Conservation (phyloP, 2,888 invertebrate species). For the Neoscelio sp. region DNA sequence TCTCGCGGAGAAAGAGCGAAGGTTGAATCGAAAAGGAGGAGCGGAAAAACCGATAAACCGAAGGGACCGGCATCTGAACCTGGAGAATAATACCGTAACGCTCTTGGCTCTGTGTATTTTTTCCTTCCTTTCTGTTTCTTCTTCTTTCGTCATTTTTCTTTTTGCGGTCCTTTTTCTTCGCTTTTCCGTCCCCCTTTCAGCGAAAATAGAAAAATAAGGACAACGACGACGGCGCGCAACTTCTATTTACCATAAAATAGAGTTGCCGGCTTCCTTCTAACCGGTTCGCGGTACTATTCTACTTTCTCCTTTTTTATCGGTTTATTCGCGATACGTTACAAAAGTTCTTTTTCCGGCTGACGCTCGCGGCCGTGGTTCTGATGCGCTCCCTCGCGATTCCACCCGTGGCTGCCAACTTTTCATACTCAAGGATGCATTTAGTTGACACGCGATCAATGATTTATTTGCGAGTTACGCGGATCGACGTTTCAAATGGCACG, state of each 20-base stretch:
- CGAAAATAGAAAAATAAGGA: slow-evolving; percentile 21
- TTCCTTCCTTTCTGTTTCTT: slow-evolving; percentile 13
- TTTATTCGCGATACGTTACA: slow-evolving; percentile 69
- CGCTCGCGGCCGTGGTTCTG: slow-evolving; percentile 32
- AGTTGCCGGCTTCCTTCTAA: slow-evolving; percentile 48
- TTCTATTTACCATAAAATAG: slow-evolving; percentile 66
- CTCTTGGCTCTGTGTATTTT: slow-evolving; percentile 20
- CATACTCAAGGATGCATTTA: slow-evolving; percentile 33
- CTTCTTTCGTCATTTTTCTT: slow-evolving; percentile 22
- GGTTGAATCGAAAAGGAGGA: slow-evolving; percentile 29
- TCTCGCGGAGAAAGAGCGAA: slow-evolving; percentile 46
- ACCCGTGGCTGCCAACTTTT: too few relatives aligned
- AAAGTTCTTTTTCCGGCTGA: slow-evolving; percentile 65
- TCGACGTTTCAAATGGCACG: slow-evolving; percentile 22
- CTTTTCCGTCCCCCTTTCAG: slow-evolving; percentile 1
- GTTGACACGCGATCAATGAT: slow-evolving; percentile 33
- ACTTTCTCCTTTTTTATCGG: slow-evolving; percentile 70
- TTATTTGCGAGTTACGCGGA: slow-evolving; percentile 24
- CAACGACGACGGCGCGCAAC: slow-evolving; percentile 34
- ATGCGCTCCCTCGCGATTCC: background rate
- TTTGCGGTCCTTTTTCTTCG: slow-evolving; percentile 3
- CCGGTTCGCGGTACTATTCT: slow-evolving; percentile 59
- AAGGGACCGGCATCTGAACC: slow-evolving; percentile 43
- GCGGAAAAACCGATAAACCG: slow-evolving; percentile 55
- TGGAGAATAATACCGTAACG: slow-evolving; percentile 42